A percentile compares a stretch with the other conserved stretches of the same genome.
These are phyloP conservation scores for Atractosteus spatula DNA, from an alignment of 2,113 vertebrate species.

Conservation along the genomic window DNA sequence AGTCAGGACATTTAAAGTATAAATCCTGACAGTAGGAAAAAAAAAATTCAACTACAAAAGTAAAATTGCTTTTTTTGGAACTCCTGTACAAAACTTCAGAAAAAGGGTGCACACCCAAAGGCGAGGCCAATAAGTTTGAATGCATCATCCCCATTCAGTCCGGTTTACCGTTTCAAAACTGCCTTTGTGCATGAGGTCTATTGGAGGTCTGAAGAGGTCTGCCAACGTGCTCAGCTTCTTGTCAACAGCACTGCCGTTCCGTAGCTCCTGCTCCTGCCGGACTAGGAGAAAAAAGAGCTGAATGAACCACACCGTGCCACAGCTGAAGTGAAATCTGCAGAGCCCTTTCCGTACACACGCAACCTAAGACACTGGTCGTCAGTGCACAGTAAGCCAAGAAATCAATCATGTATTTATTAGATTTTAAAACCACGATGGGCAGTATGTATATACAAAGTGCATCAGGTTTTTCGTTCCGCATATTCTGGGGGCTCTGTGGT, in stretches of 20 bases:
- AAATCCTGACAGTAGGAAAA: no score
- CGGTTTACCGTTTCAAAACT: constrained; percentile 91
- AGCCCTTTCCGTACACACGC: not conserved
- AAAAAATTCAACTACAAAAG: not conserved
- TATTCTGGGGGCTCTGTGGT: no score
- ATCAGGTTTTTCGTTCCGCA: no score
- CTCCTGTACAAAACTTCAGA: no score
- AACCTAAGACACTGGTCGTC: not conserved
- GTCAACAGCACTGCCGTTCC: constrained; percentile 92
- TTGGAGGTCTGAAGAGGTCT: constrained; percentile 95
- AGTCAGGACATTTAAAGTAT: no score
- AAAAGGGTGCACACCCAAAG: no score
- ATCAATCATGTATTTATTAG: no score
- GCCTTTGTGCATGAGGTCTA: constrained; percentile 99
- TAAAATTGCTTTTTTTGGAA: not conserved
- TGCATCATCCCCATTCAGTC: constrained; percentile 32
- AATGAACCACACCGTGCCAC: not conserved
- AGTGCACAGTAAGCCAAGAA: no score
- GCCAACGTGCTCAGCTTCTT: constrained; percentile 97
- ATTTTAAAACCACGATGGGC: no score
- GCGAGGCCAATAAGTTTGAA: no score
- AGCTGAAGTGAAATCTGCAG: not conserved
- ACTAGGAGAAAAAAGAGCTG: constrained; percentile 58
- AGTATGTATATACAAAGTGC: no score
- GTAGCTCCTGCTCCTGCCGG: constrained; percentile 95